A percentile compares a stretch with the other conserved stretches of the same genome.
Conservation (phyloP, 2,797 vertebrate genomes). For the Rhodeus uyekii region DNA sequence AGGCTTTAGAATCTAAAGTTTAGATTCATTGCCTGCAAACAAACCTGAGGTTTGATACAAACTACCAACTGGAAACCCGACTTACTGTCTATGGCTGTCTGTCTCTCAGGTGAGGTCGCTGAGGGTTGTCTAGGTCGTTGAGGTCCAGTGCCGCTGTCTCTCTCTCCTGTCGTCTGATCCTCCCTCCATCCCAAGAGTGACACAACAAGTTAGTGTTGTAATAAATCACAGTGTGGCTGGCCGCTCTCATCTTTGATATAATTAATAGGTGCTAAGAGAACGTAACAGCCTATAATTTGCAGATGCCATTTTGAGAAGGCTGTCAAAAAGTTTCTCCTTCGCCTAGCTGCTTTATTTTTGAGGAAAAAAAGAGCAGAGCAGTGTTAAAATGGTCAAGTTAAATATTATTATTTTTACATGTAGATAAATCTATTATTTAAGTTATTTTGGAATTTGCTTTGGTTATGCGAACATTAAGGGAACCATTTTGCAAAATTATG, state of each 20-base stretch:
- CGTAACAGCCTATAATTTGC: slow-evolving; percentile 57
- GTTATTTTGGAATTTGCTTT: no score
- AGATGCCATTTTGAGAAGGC: slow-evolving; percentile 52
- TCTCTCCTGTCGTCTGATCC: slow-evolving; percentile 10
- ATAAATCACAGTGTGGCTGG: slow-evolving; percentile 54
- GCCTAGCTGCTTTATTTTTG: slow-evolving; percentile 12
- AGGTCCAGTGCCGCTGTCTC: slow-evolving; percentile 4
- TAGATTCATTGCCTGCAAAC: neutral
- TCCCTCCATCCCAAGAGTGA: slow-evolving; percentile 53
- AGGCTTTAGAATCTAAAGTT: no score
- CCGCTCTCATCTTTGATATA: slow-evolving; percentile 51
- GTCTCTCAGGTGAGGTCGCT: slow-evolving; percentile 12
- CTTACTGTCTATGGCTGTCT: neutral
- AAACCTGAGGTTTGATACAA: neutral
- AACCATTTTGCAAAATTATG: no score
- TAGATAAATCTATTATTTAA: no score
- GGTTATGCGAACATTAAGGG: no score
- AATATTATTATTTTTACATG: slow-evolving; percentile 1
- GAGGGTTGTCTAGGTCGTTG: neutral
- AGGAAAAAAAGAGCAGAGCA: slow-evolving; percentile 19
- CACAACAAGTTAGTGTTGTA: slow-evolving; percentile 56
- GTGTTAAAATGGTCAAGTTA: slow-evolving; percentile 5
- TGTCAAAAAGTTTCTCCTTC: slow-evolving; percentile 48
- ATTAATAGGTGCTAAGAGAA: slow-evolving; percentile 59
- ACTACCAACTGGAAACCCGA: neutral